A percentile compares a stretch with the other conserved stretches of the same genome.
Evolutionary conservation across 2,113 vertebrate genomes (phyloP).

Genomic region (Proteles cristata): DNA sequence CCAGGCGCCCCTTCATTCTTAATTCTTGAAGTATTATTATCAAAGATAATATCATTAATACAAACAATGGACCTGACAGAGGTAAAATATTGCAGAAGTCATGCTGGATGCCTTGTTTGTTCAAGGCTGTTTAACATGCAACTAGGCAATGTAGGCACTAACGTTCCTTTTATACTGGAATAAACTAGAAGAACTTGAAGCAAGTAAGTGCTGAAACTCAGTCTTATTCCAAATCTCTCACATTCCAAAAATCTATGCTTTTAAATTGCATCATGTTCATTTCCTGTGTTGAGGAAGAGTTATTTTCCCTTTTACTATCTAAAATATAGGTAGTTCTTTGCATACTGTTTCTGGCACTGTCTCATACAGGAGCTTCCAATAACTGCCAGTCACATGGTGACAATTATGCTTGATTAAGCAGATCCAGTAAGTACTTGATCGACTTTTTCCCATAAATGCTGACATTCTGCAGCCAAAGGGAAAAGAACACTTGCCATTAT

Average conservation of each 20-base stretch:
- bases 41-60: background rate
- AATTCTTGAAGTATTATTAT: background rate
- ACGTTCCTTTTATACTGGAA: background rate
- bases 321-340: constrained; percentile 75
- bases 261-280: background rate
- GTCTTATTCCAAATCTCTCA: background rate
- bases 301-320: constrained; percentile 74
- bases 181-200: background rate
- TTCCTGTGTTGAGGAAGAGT: background rate
- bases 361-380: constrained; percentile 78
- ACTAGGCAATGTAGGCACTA: background rate
- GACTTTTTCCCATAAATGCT: constrained; percentile 88
- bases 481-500: constrained; percentile 69
- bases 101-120: background rate
- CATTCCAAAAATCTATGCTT: background rate
- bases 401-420: constrained; percentile 88
- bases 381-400: constrained; percentile 80
- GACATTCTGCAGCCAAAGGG: constrained; percentile 85
- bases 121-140: background rate
- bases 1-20: background rate
- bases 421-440: constrained; percentile 86
- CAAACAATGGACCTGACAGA: background rate
- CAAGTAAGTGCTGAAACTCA: background rate
- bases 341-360: constrained; percentile 83
- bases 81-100: background rate